Conservation (phyloP, 2,797 vertebrate genomes). For the Myotis myotis region DNA sequence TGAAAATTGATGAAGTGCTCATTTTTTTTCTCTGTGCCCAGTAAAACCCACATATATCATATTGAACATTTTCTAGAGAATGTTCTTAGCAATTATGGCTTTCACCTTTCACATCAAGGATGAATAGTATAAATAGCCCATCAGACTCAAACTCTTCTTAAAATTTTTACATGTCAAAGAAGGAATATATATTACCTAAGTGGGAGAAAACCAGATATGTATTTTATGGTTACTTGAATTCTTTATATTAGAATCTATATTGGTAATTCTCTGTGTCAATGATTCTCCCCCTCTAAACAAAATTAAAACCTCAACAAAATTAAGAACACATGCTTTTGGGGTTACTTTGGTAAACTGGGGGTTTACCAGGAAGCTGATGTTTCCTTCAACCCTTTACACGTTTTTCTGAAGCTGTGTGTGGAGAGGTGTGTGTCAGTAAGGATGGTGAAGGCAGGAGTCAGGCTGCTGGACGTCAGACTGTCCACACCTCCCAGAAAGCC, state of each 20-base stretch:
- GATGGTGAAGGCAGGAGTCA: not conserved
- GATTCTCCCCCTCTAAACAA: not conserved
- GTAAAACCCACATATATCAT: not conserved
- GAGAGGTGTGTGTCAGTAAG: not conserved
- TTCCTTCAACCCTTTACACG: not conserved
- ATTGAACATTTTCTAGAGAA: conserved; percentile 15
- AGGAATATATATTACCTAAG: not conserved
- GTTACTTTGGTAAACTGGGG: not conserved
- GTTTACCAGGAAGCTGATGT: not conserved
- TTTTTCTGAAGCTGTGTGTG: not conserved
- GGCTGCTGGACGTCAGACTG: not conserved
- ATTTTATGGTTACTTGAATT: conserved; percentile 20
- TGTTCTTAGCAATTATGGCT: not conserved
- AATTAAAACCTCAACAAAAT: conserved; percentile 1
- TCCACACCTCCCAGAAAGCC: not conserved
- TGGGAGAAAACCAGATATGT: not conserved
- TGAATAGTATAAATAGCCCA: not conserved
- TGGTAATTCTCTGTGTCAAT: not conserved
- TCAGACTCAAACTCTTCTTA: not conserved
- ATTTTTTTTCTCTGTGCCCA: not conserved
- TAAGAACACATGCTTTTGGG: not conserved
- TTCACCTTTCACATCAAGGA: not conserved
- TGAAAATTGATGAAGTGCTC: not conserved
- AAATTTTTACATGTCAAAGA: not conserved
- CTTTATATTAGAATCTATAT: not conserved